These are phyloP conservation scores for Chaetogeoica ovagalla DNA, from an alignment of 2,888 invertebrate species.

Conservation along the genomic window DNA sequence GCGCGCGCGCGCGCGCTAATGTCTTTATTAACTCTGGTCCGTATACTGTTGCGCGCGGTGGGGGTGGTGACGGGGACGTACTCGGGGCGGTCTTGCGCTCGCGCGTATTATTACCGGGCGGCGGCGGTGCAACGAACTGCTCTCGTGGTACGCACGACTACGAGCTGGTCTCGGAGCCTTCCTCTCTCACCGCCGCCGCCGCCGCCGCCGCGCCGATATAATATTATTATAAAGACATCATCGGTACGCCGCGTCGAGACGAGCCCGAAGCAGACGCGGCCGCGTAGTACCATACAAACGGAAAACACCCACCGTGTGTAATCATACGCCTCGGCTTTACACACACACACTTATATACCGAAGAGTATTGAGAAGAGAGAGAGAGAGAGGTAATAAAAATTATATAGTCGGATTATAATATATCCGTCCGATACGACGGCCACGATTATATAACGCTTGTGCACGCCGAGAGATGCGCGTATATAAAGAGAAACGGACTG, in stretches of 20 bases:
- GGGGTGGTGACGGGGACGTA: background rate
- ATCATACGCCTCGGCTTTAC: constrained; percentile 31
- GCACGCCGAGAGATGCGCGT: background rate
- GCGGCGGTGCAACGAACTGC: constrained; percentile 45
- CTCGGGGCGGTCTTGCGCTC: no score
- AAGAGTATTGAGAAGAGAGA: no score
- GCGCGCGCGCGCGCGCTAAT: constrained; percentile 28
- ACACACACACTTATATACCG: no score
- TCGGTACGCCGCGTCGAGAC: background rate
- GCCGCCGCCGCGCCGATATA: background rate
- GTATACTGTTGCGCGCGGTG: background rate
- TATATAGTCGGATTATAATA: constrained; percentile 43
- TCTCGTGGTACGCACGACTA: background rate
- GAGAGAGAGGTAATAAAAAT: background rate
- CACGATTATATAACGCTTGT: background rate
- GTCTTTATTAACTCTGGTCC: constrained; percentile 45
- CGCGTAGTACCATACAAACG: constrained; percentile 10
- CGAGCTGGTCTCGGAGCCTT: background rate
- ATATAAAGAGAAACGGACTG: background rate
- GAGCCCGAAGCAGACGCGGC: constrained; percentile 35
- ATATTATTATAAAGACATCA: constrained; percentile 22
- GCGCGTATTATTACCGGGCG: no score
- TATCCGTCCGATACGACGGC: constrained; percentile 4
- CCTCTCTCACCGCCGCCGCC: background rate
- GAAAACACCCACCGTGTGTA: constrained; percentile 47